These are phyloP conservation scores for Magallana nippona DNA, from an alignment of 2,888 invertebrate genomes.

Conservation along the genomic window DNA sequence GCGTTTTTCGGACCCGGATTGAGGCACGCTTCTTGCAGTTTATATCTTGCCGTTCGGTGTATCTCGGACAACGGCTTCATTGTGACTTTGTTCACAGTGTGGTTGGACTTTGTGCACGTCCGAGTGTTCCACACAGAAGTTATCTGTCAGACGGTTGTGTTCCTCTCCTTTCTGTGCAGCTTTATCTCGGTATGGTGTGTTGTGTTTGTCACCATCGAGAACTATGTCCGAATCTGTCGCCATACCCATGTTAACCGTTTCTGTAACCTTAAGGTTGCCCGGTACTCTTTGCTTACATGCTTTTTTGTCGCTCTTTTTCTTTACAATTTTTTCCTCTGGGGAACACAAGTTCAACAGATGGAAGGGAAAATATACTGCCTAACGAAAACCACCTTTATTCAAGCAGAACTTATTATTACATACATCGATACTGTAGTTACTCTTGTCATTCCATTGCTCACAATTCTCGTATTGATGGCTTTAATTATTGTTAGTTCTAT, in stretches of 20 bases:
- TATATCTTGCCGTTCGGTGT: constrained; percentile 89
- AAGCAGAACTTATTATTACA: constrained; percentile 53
- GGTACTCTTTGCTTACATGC: constrained; percentile 45
- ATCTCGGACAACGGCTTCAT: constrained; percentile 89
- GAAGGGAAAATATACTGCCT: constrained; percentile 47
- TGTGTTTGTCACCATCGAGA: constrained; percentile 51
- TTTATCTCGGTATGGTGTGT: constrained; percentile 57
- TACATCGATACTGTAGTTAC: constrained; percentile 61
- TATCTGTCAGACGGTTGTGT: constrained; percentile 88
- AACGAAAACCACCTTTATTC: constrained; percentile 46
- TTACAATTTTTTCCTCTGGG: constrained; percentile 63
- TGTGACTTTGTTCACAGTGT: constrained; percentile 83
- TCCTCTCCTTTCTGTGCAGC: constrained; percentile 82
- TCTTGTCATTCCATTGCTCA: constrained; percentile 56
- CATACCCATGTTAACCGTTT: constrained; percentile 51
- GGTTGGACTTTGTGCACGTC: constrained; percentile 71
- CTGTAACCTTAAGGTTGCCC: constrained; percentile 55
- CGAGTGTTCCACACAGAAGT: constrained; percentile 79
- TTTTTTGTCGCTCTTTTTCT: constrained; percentile 48
- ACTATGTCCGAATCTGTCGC: constrained; percentile 57
- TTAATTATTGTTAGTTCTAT: constrained; percentile 52
- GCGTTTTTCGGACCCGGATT: constrained; percentile 88
- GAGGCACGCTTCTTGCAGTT: constrained; percentile 87
- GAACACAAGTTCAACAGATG: constrained; percentile 48
- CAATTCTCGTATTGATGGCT: constrained; percentile 54